Conservation (phyloP, 1,140 invertebrate species). For the Caenorhabditis briggsae region DNA sequence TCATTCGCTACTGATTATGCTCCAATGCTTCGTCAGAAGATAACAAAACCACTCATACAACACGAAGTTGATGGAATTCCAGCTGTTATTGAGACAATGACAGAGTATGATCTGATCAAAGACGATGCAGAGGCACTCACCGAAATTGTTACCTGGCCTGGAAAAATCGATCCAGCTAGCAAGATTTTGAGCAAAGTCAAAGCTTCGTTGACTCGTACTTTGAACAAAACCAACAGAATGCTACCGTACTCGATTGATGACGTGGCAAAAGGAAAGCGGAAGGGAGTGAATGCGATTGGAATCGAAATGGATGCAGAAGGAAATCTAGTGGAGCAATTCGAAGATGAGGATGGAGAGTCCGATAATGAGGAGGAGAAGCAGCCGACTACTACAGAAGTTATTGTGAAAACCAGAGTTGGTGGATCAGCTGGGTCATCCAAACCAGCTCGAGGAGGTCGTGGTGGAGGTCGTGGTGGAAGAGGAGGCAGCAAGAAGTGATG, state of each 20-base stretch:
- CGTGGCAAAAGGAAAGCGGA: conserved; percentile 73
- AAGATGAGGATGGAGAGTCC: conserved; percentile 56
- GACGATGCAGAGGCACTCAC: conserved; percentile 91
- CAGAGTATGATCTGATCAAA: conserved; percentile 86
- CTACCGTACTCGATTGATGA: conserved; percentile 84
- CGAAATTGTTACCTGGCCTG: conserved; percentile 83
- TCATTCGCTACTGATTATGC: conserved; percentile 83
- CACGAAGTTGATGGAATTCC: conserved; percentile 83
- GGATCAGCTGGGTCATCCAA: background rate
- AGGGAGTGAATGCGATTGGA: conserved; percentile 49
- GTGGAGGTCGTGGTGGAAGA: conserved; percentile 14
- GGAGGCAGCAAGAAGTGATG: conserved; percentile 46
- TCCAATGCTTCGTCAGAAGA: conserved; percentile 83
- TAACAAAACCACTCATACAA: conserved; percentile 84
- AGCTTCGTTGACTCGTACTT: conserved; percentile 89
- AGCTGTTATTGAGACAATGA: conserved; percentile 84
- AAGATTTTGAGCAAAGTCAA: conserved; percentile 81
- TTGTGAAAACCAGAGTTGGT: background rate
- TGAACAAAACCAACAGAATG: conserved; percentile 87
- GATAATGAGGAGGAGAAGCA: conserved; percentile 49
- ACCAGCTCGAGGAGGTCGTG: conserved; percentile 18
- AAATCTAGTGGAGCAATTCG: conserved; percentile 56
- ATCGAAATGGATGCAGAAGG: conserved; percentile 63
- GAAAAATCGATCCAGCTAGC: conserved; percentile 59
- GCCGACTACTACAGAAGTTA: background rate